Base-by-base conservation (phyloP, 2,888 invertebrate genomes). In the Oxyteleia sp. region DNA sequence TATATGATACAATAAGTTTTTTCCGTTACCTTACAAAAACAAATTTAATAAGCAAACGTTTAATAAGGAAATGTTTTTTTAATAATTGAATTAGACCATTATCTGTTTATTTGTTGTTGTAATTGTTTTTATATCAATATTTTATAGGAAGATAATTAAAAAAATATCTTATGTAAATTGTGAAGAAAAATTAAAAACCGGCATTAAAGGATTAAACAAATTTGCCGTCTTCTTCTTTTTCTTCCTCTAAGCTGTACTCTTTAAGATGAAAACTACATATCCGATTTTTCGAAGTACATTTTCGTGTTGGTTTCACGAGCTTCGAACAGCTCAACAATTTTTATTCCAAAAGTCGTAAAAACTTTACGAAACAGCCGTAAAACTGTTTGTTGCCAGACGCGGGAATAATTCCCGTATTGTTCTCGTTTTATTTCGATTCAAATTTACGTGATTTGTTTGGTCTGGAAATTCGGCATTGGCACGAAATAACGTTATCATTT, bases 401-500 rank as follows among this genome's bases (percentile, higher is more conserved):
- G 41, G 20, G 13, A 41, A 41, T 41, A 15, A 41, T 13, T 41
- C 15, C 5, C 41, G 13, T 2, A 0, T 7, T 2, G 1, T 1
- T 3, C n/a, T 11, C 1, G 0, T 53, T 53, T 68, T 16, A 26
- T 43, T 68, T 43, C 23, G n/a, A 45, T 20, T 47, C 7, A 5
- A 26, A 55, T 43, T 43, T 16, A 16, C 41, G 3, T 10, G 15
- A 57, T 55, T 57, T 57, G 20, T 69, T 69, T 57, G 29, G 32
- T 3, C 10, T 8, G 29, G 11, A n/a, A 26, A 23, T 35, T 64
- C 18, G 41, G 16, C 7, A 16, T 29, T 23, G 43, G 26, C 26
- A 38, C 32, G 10, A 71, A 59, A 59, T 26, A 49, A 59, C 53
- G 45, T 74, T 57, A 47, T 75, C 45, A 57, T 64, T 64, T 55